A percentile compares a stretch with the other conserved stretches of the same genome.
phyloP scores from a whole-genome alignment of 1,140 invertebrate genomes.

The Pogonomyrmex californicus region DNA sequence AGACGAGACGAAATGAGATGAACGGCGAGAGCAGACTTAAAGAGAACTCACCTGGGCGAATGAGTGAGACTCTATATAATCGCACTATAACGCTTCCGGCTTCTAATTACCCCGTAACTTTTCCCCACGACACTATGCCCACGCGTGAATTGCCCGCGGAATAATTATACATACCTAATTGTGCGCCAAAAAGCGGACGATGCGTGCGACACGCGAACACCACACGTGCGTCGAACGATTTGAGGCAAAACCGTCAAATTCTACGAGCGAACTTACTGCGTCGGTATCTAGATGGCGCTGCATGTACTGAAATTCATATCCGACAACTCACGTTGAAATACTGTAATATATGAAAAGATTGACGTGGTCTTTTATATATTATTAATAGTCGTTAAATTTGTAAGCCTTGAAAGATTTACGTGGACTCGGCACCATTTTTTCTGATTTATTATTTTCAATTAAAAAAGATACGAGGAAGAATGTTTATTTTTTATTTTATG shows the following conservation, averaged over 20 bases:
- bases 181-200: constrained; percentile 77
- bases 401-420: not conserved
- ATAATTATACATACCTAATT: constrained; percentile 72
- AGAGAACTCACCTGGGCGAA: constrained; percentile 27
- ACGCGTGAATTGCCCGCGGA: not conserved
- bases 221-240: constrained; percentile 74
- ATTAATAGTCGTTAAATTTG: not conserved
- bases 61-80: constrained; percentile 27
- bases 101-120: not conserved
- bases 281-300: constrained; percentile 31
- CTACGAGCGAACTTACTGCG: not conserved
- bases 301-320: not conserved
- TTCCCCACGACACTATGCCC: no score
- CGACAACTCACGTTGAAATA: not conserved
- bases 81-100: not conserved
- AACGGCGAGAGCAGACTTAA: not conserved
- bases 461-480: not conserved
- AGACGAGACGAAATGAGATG: not conserved
- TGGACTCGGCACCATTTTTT: not conserved
- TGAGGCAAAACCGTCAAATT: constrained; percentile 65
- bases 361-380: no score
- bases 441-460: not conserved
- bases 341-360: not conserved
- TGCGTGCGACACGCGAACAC: constrained; percentile 65
- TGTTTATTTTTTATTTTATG: not conserved